Conservation (phyloP, 2,797 vertebrate species). For the Hoplostethus mediterraneus region DNA sequence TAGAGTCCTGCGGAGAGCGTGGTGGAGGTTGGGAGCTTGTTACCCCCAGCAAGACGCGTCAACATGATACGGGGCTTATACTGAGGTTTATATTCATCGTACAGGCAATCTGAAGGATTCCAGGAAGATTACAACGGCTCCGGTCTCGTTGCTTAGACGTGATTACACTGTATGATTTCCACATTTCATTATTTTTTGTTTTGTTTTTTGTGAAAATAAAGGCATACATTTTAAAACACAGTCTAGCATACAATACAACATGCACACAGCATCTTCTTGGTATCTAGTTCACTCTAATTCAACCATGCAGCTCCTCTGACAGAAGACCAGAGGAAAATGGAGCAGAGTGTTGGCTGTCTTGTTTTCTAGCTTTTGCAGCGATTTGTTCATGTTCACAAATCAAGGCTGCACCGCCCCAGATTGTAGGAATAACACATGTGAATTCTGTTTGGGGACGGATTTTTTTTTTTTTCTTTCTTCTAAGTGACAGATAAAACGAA, state of each 20-base stretch:
- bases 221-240: too few species aligned
- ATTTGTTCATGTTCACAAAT: conserved; percentile 1
- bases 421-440: conserved; percentile 15
- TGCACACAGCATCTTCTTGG: too few species aligned
- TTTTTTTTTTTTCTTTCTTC: neutral
- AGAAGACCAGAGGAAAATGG: conserved; percentile 40
- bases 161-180: too few species aligned
- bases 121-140: neutral
- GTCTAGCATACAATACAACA: too few species aligned
- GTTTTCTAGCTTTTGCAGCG: too few species aligned
- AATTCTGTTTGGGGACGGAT: conserved; percentile 1
- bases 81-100: neutral
- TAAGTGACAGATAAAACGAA: conserved; percentile 9
- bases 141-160: too few species aligned
- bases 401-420: neutral
- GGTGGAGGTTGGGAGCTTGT: conserved; percentile 15
- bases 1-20: conserved; percentile 8
- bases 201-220: too few species aligned
- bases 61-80: neutral
- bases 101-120: neutral
- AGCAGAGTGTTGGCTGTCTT: conserved; percentile 32
- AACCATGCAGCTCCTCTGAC: too few species aligned
- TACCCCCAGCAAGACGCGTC: conserved; percentile 2
- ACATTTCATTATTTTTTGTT: too few species aligned
- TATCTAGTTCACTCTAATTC: too few species aligned